phyloP scores from a whole-genome alignment of 2,113 vertebrate genomes.

The Lamprotornis superbus region DNA sequence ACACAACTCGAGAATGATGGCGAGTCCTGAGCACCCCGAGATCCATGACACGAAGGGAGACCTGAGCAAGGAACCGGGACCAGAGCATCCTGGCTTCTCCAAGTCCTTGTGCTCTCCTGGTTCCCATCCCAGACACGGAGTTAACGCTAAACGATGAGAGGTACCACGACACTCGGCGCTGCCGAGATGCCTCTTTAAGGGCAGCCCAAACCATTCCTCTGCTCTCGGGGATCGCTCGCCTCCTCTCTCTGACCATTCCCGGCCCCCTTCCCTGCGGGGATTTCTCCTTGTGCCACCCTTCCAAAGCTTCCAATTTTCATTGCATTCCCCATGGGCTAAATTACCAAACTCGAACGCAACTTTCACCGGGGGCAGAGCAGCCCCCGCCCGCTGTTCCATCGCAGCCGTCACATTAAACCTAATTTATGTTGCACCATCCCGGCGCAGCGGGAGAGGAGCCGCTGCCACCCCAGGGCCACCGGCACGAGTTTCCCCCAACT shows the following conservation, averaged over 20 bases:
- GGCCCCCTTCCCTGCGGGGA: background rate
- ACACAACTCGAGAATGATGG: background rate
- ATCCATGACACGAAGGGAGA: background rate
- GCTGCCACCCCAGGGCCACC: background rate
- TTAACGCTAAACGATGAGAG: fast-evolving
- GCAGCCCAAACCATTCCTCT: background rate
- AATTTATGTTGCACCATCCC: background rate
- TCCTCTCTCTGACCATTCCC: background rate
- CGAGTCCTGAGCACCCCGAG: background rate
- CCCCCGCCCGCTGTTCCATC: background rate
- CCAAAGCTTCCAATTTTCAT: background rate
- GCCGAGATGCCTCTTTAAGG: background rate
- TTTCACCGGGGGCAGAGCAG: background rate
- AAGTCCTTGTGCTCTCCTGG: background rate
- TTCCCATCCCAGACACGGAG: background rate
- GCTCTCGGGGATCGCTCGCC: background rate
- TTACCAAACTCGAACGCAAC: background rate
- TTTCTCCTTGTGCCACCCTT: background rate
- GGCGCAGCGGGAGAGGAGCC: background rate
- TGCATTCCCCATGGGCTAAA: fast-evolving
- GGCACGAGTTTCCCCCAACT: background rate
- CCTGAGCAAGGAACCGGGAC: fast-evolving
- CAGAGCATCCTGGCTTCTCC: background rate
- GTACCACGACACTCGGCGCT: background rate
- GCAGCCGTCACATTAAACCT: background rate